Evolutionary conservation across 2,797 vertebrate species (phyloP).

Genomic region (Eutrigla gurnardus): DNA sequence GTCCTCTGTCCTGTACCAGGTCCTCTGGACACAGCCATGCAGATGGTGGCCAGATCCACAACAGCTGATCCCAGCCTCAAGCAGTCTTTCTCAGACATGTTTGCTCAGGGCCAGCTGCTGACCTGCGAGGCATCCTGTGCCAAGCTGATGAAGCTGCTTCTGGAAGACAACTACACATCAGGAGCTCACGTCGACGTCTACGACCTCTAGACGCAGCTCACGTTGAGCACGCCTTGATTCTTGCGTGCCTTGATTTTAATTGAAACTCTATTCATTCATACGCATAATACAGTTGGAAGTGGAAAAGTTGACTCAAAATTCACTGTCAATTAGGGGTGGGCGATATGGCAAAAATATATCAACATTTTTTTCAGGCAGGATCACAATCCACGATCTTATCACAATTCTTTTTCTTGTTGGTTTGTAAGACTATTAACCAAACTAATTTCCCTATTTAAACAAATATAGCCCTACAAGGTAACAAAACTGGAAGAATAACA

Average conservation of each 20-base stretch:
- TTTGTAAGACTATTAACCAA: no score
- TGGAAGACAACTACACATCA: conserved; percentile 84
- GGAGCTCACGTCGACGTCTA: conserved; percentile 91
- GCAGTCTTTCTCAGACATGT: conserved; percentile 65
- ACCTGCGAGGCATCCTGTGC: conserved; percentile 83
- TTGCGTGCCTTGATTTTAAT: conserved; percentile 30
- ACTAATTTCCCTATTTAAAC: no score
- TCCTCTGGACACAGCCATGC: conserved; percentile 92
- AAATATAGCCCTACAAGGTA: no score
- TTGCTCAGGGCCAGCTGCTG: conserved; percentile 79
- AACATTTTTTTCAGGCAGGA: no score
- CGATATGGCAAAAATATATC: no score
- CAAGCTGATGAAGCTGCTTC: conserved; percentile 88
- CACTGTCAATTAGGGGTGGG: not conserved
- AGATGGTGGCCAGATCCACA: conserved; percentile 75
- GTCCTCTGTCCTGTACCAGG: conserved; percentile 62
- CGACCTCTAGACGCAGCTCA: conserved; percentile 68
- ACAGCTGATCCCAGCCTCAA: conserved; percentile 74
- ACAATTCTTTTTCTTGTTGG: no score
- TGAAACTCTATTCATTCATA: not conserved
- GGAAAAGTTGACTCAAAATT: not conserved
- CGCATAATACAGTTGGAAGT: not conserved
- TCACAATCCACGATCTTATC: no score
- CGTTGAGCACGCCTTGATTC: not conserved
- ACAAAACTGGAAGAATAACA: no score